Base-by-base conservation (phyloP, 2,113 vertebrate species). In the Scophthalmus maximus region DNA sequence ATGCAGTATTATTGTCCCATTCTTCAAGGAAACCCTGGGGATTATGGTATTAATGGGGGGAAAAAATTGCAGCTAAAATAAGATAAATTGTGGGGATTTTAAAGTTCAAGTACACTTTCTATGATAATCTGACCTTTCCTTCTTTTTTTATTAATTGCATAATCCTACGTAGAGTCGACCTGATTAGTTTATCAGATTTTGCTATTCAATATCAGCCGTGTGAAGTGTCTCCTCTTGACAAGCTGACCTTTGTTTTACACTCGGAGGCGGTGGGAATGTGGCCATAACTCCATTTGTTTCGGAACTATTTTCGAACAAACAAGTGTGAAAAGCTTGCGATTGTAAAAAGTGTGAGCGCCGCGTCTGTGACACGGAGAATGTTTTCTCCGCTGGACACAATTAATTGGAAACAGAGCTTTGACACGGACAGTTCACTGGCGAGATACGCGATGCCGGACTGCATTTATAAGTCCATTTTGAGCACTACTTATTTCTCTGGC, bases 161-260 rank as follows among this genome's bases (percentile, higher is more conserved):
- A 77, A 55, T 74, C 50, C 9, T 22, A 1, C 32, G 22, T 27
- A 6, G 32, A 73, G 26, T 40, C 1, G 0, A 18, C 17, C 25
- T 56, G 59, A 69, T 70, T 60, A 49, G 53, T 77, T 78, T 63
- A 77, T 77, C 73, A 62, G 77, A 64, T 42, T 64, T 60, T 65
- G 47, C 50, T 29, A 23, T 77, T 65, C 29, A 42, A 68, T 52
- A 55, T 51, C 60, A 72, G 47, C 47, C 55, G 23, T 44, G 22
- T 18, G 17, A 82, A 74, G 63, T 56, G 56, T 68, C 58, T 66
- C 26, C 46, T 76, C 74, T 58, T 63, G 60, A 76, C 55, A 73
- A 58, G 50, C 65, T 79, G 74, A 84, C 75, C 78, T 73, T 81
- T 62, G 52, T 68, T 70, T 73, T 60, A 60, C 56, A 66, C 55